Percentiles rank a stretch among this genome's conserved stretches.
Evolutionary conservation across 1,140 invertebrate genomes (phyloP).

Genomic region (Drosophila biarmipes): DNA sequence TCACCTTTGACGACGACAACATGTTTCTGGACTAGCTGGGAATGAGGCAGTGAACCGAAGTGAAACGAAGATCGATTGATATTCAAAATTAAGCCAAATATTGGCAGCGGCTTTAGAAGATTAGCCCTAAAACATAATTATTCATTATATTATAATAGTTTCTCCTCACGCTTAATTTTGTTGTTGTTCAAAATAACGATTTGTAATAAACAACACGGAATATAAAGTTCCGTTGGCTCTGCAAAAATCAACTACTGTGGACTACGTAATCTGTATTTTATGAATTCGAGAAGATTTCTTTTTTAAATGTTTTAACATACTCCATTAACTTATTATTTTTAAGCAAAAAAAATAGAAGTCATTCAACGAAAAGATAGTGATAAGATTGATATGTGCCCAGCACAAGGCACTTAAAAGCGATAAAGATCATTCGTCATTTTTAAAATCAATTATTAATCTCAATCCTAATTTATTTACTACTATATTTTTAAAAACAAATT

Average conservation of each 20-base stretch:
- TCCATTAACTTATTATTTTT: too few relatives aligned
- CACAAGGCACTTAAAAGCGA: too few relatives aligned
- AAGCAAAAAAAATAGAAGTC: too few relatives aligned
- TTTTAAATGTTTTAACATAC: too few relatives aligned
- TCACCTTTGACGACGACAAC: conserved; percentile 80
- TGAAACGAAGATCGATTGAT: conserved; percentile 20
- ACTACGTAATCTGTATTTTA: conserved; percentile 21
- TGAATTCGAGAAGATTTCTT: too few relatives aligned
- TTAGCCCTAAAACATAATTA: conserved; percentile 50
- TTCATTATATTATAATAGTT: conserved; percentile 53
- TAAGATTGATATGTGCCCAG: too few relatives aligned
- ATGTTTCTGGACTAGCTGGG: conserved; percentile 73
- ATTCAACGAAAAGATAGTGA: conserved; percentile 33
- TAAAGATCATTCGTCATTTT: too few relatives aligned
- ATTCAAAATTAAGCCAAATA: conserved; percentile 50
- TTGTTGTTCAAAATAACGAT: conserved; percentile 57
- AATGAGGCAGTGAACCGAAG: not conserved
- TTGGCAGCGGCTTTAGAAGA: conserved; percentile 38
- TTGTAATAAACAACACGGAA: conserved; percentile 44
- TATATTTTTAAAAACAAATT: too few relatives aligned
- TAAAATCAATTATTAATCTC: too few relatives aligned
- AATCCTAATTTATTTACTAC: too few relatives aligned
- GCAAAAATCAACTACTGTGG: conserved; percentile 24
- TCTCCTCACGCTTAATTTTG: conserved; percentile 59
- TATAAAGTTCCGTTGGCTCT: conserved; percentile 24